A percentile compares a stretch with the other conserved stretches of the same genome.
Evolutionary conservation across 2,797 vertebrate genomes (phyloP).

Genomic region (Sardinella longiceps): DNA sequence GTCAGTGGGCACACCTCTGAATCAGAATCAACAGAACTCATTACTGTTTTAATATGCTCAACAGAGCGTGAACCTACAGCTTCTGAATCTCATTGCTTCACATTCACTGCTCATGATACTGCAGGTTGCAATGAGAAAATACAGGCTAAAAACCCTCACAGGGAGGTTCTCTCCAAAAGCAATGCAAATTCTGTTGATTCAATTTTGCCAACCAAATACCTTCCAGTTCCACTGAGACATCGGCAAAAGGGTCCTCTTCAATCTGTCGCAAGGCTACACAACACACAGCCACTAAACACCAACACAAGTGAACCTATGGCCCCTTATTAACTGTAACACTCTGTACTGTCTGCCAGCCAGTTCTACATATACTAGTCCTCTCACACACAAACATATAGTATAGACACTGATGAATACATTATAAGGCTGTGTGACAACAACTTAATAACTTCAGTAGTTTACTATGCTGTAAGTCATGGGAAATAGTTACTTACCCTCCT

Average conservation of each 20-base stretch:
- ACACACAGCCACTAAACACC: constrained; percentile 57
- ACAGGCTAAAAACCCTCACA: background rate
- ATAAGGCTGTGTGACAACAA: background rate
- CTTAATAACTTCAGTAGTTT: background rate
- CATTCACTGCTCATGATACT: background rate
- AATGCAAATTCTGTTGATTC: background rate
- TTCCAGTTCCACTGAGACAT: constrained; percentile 78
- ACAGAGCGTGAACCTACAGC: background rate
- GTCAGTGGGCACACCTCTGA: background rate
- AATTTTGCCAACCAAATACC: constrained; percentile 64
- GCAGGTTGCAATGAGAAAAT: background rate
- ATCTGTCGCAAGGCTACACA: constrained; percentile 79
- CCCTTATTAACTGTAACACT: background rate
- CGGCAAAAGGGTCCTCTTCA: constrained; percentile 80
- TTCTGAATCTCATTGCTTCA: background rate
- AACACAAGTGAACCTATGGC: background rate
- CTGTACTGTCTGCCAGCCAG: background rate
- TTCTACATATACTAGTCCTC: background rate
- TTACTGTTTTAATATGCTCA: background rate
- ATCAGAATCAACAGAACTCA: background rate
- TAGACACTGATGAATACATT: background rate
- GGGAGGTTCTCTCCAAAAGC: background rate
- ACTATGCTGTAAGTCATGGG: background rate
- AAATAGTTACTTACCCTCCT: constrained; percentile 85
- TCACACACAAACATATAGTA: background rate